Conservation (phyloP, 2,113 vertebrate species). For the Thryonomys swinderianus region DNA sequence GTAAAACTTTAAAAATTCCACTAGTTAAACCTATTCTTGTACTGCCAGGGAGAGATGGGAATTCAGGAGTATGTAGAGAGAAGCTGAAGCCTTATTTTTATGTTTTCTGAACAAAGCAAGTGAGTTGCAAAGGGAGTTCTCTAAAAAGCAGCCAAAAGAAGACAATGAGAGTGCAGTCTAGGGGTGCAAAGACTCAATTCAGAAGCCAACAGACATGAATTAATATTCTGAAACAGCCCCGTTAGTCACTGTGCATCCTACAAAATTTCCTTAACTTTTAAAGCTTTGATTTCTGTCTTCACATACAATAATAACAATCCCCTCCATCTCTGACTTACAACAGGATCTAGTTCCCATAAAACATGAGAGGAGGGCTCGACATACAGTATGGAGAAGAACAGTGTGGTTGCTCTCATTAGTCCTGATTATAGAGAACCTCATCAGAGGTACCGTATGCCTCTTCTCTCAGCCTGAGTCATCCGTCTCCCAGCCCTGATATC, state of each 20-base stretch:
- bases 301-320: background rate
- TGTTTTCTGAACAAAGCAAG: background rate
- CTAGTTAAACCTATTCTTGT: background rate
- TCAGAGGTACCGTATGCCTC: background rate
- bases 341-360: background rate
- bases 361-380: background rate
- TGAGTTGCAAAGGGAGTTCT: background rate
- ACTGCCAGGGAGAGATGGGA: background rate
- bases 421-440: background rate
- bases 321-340: background rate
- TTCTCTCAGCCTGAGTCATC: background rate
- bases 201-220: background rate
- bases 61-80: background rate
- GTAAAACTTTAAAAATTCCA: background rate
- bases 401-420: background rate
- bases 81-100: background rate
- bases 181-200: background rate
- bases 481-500: background rate
- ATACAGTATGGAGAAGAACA: background rate
- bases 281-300: background rate
- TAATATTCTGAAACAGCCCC: background rate
- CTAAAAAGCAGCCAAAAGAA: background rate
- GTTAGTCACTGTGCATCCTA: background rate
- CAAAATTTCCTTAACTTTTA: background rate
- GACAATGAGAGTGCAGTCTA: background rate